Evolutionary conservation across 1,140 invertebrate genomes (phyloP).

Genomic region (Neotoxoptera formosana): DNA sequence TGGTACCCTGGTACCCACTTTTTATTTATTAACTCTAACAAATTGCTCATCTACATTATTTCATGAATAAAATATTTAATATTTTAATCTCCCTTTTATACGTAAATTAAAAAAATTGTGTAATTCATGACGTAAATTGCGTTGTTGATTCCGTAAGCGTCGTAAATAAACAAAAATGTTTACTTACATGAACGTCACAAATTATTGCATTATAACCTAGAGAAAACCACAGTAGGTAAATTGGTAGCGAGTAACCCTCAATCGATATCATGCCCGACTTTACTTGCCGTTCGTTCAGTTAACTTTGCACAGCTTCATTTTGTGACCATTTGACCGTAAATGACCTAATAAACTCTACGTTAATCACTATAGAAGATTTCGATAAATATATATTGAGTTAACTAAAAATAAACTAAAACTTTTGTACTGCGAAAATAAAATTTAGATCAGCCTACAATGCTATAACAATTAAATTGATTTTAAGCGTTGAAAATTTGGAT

Average conservation of each 20-base stretch:
- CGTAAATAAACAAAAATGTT: neutral
- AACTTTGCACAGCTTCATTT: neutral
- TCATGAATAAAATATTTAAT: neutral
- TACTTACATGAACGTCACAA: neutral
- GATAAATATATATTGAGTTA: neutral
- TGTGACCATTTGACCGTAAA: neutral
- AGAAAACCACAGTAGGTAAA: neutral
- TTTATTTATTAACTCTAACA: neutral
- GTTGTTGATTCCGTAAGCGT: neutral
- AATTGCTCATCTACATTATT: neutral
- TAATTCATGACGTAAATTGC: too few species aligned
- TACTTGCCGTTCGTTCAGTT: neutral
- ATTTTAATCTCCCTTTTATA: neutral
- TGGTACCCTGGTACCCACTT: too few species aligned
- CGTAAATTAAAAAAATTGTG: neutral
- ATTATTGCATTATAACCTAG: neutral
- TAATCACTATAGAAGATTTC: neutral
- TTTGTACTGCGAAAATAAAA: neutral
- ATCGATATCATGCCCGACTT: slow-evolving; percentile 31
- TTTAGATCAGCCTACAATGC: too few species aligned
- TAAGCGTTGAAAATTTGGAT: too few species aligned
- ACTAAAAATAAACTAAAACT: neutral
- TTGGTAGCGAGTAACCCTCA: neutral
- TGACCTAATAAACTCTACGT: neutral
- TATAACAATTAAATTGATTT: neutral